Base-by-base conservation (phyloP, 2,113 vertebrate genomes). In the Eulemur rufifrons region DNA sequence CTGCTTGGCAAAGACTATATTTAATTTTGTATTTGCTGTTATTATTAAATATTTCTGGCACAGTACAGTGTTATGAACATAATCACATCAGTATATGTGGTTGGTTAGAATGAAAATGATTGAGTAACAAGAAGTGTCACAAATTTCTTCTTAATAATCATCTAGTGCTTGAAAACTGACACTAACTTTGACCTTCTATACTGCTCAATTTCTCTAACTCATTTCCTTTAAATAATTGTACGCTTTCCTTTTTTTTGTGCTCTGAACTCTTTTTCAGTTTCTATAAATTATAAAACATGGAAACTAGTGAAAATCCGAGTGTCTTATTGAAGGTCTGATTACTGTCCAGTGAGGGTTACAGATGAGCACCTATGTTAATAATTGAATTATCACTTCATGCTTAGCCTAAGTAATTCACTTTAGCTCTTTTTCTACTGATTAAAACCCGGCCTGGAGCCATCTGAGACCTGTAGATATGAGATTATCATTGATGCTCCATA, bases 401-500 rank as follows among this genome's bases (percentile, higher is more conserved):
- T 88, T 78, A 78, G 21, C n/a, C 9, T 45, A 93, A 52, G 14
- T 80, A 4, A 94, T 68, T 90, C 21, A 94, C n/a, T 21, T 94
- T 78, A 78, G 29, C 7, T 89, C 14, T 93, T 92, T 95, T 89
- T 86, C 10, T 76, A 59, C 64, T 91, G 47, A 95, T 61, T 94
- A 82, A 93, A 93, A 82, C 10, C 52, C 86, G 25, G 10, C 39
- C 15, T 93, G 34, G 27, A 93, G 82, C 91, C 21, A 77, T 4
- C 39, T 91, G 66, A 82, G 17, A 66, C 91, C 77, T 86, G 14
- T 78, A 78, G 6, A 77, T 91, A 95, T 18, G 4, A 95, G n/a
- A 89, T 97, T 96, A 96, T 5, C 50, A 78, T 68, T 93, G 78
- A 95, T 78, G 5, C 54, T 47, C 50, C 71, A 14, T 37, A 78